These are phyloP conservation scores for Drosophila meridionalis DNA, from an alignment of 2,888 invertebrate species.

Conservation along the genomic window DNA sequence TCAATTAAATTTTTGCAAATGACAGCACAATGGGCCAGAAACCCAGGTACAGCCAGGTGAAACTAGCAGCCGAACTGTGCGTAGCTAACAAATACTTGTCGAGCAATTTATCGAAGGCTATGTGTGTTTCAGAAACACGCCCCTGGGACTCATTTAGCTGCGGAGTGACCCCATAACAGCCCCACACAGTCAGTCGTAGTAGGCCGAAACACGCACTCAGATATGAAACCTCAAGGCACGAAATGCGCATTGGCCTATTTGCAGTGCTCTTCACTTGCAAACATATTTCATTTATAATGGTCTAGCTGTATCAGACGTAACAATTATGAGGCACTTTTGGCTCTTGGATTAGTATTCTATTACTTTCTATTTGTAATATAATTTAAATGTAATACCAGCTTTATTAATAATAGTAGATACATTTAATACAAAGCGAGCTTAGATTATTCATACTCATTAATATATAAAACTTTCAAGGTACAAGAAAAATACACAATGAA, in stretches of 20 bases:
- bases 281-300: conserved; percentile 36
- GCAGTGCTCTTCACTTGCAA: conserved; percentile 7
- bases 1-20: conserved; percentile 69
- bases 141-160: conserved; percentile 61
- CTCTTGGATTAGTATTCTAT: not conserved
- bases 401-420: not conserved
- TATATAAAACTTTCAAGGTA: too few species aligned
- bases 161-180: conserved; percentile 36
- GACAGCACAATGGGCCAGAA: conserved; percentile 37
- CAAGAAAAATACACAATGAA: too few species aligned
- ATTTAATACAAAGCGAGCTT: too few species aligned
- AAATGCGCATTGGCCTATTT: conserved; percentile 26
- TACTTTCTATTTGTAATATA: not conserved
- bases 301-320: conserved; percentile 1
- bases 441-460: too few species aligned
- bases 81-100: conserved; percentile 12
- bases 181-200: not conserved
- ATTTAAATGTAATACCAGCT: not conserved
- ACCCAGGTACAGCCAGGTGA: conserved; percentile 29
- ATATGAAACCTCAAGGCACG: not conserved
- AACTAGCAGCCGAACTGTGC: conserved; percentile 15
- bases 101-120: conserved; percentile 31
- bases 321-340: not conserved
- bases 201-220: conserved; percentile 7
- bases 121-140: conserved; percentile 51